Percentiles rank a stretch among this genome's conserved stretches.
Evolutionary conservation across 2,113 vertebrate species (phyloP).

Genomic region (Hirundichthys speculiger): DNA sequence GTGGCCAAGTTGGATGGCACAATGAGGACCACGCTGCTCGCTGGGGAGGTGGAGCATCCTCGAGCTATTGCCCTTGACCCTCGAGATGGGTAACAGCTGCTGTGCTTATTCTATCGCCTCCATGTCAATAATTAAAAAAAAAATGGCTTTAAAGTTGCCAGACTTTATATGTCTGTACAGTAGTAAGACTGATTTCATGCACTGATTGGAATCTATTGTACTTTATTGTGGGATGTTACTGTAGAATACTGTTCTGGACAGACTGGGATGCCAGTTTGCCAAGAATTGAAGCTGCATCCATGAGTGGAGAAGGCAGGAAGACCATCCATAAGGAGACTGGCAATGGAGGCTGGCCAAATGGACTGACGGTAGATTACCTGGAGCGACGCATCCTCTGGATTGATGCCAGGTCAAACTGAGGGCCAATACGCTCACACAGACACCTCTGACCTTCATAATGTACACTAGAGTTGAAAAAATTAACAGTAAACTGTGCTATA

Average conservation of each 20-base stretch:
- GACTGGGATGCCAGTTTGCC: slow-evolving; percentile 97
- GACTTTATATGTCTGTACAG: neutral
- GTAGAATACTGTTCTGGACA: slow-evolving; percentile 96
- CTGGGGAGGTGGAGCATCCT: slow-evolving; percentile 95
- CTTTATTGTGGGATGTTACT: neutral
- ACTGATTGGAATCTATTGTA: neutral
- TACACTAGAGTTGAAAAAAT: neutral
- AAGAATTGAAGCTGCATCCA: slow-evolving; percentile 95
- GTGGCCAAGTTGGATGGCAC: slow-evolving; percentile 95
- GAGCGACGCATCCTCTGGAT: slow-evolving; percentile 98
- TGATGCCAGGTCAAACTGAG: slow-evolving; percentile 86
- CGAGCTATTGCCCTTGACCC: slow-evolving; percentile 95
- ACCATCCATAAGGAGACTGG: slow-evolving; percentile 96
- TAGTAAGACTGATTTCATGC: neutral
- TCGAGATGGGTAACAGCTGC: slow-evolving; percentile 86
- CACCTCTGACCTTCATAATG: no score
- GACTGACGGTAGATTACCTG: slow-evolving; percentile 95
- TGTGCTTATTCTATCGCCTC: neutral
- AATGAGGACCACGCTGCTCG: slow-evolving; percentile 93
- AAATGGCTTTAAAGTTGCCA: no score
- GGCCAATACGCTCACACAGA: no score
- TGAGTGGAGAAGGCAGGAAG: slow-evolving; percentile 92
- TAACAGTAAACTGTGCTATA: neutral
- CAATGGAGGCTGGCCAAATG: slow-evolving; percentile 96
- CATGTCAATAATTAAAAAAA: neutral